Base-by-base conservation (phyloP, 2,888 invertebrate species). In the Tipula vernalis region DNA sequence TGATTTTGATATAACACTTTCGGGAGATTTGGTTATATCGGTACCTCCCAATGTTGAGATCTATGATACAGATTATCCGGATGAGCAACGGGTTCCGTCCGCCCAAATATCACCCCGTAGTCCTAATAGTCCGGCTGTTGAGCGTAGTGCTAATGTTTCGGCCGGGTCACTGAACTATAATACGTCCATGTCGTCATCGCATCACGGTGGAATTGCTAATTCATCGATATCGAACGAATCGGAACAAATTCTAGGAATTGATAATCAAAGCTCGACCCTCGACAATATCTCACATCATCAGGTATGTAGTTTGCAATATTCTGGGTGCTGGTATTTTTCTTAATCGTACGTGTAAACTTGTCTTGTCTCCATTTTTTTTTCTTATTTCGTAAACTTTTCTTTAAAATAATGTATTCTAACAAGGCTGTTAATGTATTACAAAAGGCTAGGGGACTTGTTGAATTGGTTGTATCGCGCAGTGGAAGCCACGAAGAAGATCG, bases 1-100 rank as follows among this genome's bases (percentile, higher is more conserved):
- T 86, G 98, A 98, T 91, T 98, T 98, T 92, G 98, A 98, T 90
- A 97, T 99, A 87, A 96, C 95, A 89, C 94, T 96, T 85, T 95
- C 96, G 88, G 93, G 93, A 3, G 95, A 95, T 89, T 91, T 96
- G 87, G 93, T 95, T 51, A 91, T 95, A 39, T 95, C 94, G 90
- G 93, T 94, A 3, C 94, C 94, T 86, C 93, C 94, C 36, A 92
- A 92, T 57, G 93, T 93, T 86, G 93, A 93, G 85, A 89, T 93
- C 87, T 94, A 93, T 88, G 93, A 93, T 88, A 91, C 92, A n/a
- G 93, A 93, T 86, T 94, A 93, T 89, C 91, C 91, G 28, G 92
- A 96, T 89, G 96, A 96, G 90, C 96, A 96, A 90, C 93, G 96
- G 88, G 96, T 96, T 36, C 96, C 95, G 6, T 94, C 94, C 10